A percentile compares a stretch with the other conserved stretches of the same genome.
Conservation (phyloP, 2,888 invertebrate species). For the Andrena praecox region DNA sequence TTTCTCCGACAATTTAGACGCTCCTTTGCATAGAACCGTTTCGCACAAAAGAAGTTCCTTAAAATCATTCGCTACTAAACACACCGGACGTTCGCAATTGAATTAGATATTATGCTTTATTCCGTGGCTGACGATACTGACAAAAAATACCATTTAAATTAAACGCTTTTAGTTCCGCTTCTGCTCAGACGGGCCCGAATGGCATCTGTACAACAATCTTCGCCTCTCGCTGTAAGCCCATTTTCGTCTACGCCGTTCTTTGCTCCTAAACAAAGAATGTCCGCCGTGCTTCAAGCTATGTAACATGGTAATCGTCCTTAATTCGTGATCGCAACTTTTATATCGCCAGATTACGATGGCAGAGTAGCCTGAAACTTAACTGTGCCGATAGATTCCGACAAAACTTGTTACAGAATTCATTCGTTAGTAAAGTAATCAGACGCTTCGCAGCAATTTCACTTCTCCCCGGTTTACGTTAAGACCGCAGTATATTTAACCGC, state of each 20-base stretch:
- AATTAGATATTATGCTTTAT: constrained; percentile 39
- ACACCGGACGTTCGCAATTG: constrained; percentile 18
- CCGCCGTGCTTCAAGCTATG: background rate
- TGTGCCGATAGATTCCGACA: constrained; percentile 7
- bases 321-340: background rate
- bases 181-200: constrained; percentile 35
- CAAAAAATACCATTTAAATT: constrained; percentile 49
- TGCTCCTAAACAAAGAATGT: constrained; percentile 31
- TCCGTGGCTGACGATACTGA: constrained; percentile 39
- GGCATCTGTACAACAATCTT: constrained; percentile 33
- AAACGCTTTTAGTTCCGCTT: constrained; percentile 20
- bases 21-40: constrained; percentile 49
- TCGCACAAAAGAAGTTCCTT: constrained; percentile 41
- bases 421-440: constrained; percentile 43
- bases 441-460: constrained; percentile 33
- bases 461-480: constrained; percentile 40
- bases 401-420: constrained; percentile 41
- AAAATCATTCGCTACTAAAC: constrained; percentile 3
- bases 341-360: background rate
- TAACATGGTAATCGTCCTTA: background rate
- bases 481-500: constrained; percentile 41
- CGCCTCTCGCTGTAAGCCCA: constrained; percentile 21
- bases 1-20: constrained; percentile 42
- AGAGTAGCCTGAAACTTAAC: constrained; percentile 10
- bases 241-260: constrained; percentile 15